These are phyloP conservation scores for Heptranchias perlo DNA, from an alignment of 2,113 vertebrate genomes.

Conservation along the genomic window DNA sequence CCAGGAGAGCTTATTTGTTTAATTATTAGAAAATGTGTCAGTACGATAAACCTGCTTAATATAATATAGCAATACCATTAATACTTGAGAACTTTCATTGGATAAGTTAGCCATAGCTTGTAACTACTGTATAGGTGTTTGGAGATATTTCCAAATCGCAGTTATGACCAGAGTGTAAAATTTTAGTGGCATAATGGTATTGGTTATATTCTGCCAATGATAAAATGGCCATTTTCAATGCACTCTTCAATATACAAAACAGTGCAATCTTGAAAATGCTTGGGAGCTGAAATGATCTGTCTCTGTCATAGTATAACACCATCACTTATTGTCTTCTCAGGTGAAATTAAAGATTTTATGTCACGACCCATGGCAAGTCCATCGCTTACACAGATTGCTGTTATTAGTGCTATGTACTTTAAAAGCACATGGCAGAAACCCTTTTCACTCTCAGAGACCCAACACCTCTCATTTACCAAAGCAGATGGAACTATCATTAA, in stretches of 20 bases:
- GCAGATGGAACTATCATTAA: conserved; percentile 62
- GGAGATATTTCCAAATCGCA: not conserved
- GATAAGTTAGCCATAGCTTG: not conserved
- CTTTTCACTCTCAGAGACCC: conserved; percentile 68
- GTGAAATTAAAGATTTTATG: not conserved
- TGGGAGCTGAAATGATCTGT: not conserved
- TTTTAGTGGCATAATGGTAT: not conserved
- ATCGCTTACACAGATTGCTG: conserved; percentile 53
- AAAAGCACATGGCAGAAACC: conserved; percentile 75
- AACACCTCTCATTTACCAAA: conserved; percentile 70
- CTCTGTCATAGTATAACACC: not conserved
- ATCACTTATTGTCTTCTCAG: conserved; percentile 40
- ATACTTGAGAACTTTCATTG: not conserved
- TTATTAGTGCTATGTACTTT: conserved; percentile 74
- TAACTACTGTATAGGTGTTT: not conserved
- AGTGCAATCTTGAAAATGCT: not conserved
- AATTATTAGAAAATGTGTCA: not conserved
- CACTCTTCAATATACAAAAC: not conserved
- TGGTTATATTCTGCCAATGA: not conserved
- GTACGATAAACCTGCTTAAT: not conserved
- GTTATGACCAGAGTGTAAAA: not conserved
- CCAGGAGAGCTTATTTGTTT: not conserved
- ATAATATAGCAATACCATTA: not conserved
- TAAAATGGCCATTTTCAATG: not conserved
- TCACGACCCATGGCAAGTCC: conserved; percentile 3